Evolutionary conservation across 1,140 invertebrate species (phyloP).

Genomic region (Atta cephalotes): DNA sequence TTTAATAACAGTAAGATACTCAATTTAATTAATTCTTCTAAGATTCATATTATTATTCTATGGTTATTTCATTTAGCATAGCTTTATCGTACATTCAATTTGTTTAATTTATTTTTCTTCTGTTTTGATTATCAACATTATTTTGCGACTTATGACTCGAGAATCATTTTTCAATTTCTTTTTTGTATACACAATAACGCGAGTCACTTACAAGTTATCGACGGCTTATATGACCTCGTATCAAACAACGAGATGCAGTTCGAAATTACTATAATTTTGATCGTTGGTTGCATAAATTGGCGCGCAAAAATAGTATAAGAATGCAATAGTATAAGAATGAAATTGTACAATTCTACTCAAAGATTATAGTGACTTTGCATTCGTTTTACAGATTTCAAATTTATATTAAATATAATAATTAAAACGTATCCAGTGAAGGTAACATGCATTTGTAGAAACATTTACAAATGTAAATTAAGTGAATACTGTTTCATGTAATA

Average conservation of each 20-base stretch:
- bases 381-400: constrained; percentile 16
- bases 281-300: constrained; percentile 18
- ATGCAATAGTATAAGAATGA: too few relatives aligned
- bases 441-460: background rate
- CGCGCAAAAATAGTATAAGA: constrained; percentile 20
- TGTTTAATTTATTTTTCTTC: constrained; percentile 1
- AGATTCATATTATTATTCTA: constrained; percentile 12
- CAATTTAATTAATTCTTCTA: background rate
- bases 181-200: constrained; percentile 20
- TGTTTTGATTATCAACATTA: constrained; percentile 44
- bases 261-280: constrained; percentile 49
- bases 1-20: background rate
- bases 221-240: constrained; percentile 26
- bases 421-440: background rate
- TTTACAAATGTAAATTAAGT: background rate
- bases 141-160: constrained; percentile 1
- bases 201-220: constrained; percentile 38
- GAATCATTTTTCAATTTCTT: constrained; percentile 11
- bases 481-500: constrained; percentile 2
- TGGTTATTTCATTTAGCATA: background rate
- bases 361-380: background rate
- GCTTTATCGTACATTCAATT: constrained; percentile 15
- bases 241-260: constrained; percentile 27
- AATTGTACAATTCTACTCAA: background rate
- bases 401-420: background rate